Percentiles rank a stretch among this genome's conserved stretches.
These are phyloP conservation scores for Melanostoma scalare DNA, from an alignment of 2,888 invertebrate genomes.

Conservation along the genomic window DNA sequence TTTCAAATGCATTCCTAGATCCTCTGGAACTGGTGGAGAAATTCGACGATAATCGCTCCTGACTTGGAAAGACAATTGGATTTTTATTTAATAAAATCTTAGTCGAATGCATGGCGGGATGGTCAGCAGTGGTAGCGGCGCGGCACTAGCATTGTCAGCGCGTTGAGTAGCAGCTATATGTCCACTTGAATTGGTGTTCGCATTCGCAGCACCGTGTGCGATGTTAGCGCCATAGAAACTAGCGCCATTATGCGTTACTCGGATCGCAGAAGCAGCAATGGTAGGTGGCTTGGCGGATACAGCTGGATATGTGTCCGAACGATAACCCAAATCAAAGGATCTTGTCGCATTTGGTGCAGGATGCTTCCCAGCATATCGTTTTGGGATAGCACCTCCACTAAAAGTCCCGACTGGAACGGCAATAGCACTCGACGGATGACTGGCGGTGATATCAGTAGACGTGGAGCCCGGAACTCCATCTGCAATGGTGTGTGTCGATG, in stretches of 20 bases:
- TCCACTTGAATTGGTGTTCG: background rate
- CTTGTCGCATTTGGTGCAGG: no score
- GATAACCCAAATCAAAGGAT: no score
- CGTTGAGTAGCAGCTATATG: background rate
- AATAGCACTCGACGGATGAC: background rate
- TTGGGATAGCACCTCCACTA: background rate
- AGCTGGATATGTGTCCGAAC: background rate
- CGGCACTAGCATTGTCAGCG: no score
- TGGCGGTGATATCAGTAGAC: no score
- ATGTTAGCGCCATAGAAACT: background rate
- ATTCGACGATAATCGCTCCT: background rate
- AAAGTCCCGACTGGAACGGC: background rate
- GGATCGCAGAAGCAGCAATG: background rate
- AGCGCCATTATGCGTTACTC: background rate
- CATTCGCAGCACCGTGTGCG: no score
- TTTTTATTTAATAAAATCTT: slow-evolving; percentile 11
- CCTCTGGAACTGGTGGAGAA: background rate
- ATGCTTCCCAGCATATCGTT: no score
- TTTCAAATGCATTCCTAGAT: background rate
- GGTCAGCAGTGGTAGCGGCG: background rate
- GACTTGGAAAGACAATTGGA: background rate
- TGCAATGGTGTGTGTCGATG: no score
- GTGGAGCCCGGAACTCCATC: no score
- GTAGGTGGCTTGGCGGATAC: slow-evolving; percentile 1
- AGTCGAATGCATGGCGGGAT: background rate